These are phyloP conservation scores for Neoscelio sp. DNA, from an alignment of 2,888 invertebrate genomes.

Conservation along the genomic window DNA sequence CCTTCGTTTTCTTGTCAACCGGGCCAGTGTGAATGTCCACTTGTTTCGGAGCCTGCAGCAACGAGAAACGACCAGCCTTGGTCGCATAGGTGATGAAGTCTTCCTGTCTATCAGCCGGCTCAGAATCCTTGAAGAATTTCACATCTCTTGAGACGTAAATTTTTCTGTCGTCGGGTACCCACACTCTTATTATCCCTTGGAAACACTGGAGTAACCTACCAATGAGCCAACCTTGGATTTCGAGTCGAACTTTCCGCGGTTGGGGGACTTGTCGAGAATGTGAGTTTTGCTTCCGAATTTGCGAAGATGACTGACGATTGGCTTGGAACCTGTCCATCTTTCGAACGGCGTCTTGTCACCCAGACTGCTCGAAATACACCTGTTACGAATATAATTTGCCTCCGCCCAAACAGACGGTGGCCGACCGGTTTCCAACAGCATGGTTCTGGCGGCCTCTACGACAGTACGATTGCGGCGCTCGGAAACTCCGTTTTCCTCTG, in stretches of 20 bases:
- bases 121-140: conserved; percentile 25
- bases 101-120: neutral
- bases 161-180: too few species aligned
- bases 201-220: conserved; percentile 30
- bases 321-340: conserved; percentile 13
- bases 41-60: too few species aligned
- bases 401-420: conserved; percentile 53
- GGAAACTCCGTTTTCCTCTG: too few species aligned
- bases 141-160: conserved; percentile 55
- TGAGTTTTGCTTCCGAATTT: conserved; percentile 29
- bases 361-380: conserved; percentile 31
- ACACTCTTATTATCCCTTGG: conserved; percentile 58
- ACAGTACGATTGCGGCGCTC: conserved; percentile 70
- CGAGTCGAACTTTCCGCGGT: conserved; percentile 53
- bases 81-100: too few species aligned
- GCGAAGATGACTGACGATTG: conserved; percentile 22
- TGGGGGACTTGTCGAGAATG: conserved; percentile 30
- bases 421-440: conserved; percentile 35
- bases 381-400: conserved; percentile 38
- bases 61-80: neutral
- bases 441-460: conserved; percentile 62
- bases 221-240: conserved; percentile 29
- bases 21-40: too few species aligned
- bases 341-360: conserved; percentile 33
- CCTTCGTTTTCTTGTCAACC: too few species aligned